Base-by-base conservation (phyloP, 2,888 invertebrate species). In the Tortricodes alternella region DNA sequence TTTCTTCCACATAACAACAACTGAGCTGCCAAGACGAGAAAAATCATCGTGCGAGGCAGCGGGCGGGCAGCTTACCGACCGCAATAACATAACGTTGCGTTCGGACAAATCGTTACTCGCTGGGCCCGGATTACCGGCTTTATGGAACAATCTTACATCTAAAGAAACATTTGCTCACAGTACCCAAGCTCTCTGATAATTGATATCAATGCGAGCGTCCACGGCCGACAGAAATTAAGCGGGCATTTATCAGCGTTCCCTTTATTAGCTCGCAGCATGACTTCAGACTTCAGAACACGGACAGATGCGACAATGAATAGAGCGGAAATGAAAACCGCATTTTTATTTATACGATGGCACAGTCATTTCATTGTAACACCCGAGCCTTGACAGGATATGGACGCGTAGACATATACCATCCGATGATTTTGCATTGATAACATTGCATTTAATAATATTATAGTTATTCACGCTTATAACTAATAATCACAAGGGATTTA, bases 81-180 rank as follows among this genome's bases (percentile, higher is more conserved):
- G 87, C 86, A 87, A 85, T 89, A 89, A 89, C 89, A 89, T 89
- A 89, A 89, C 89, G n/a, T n/a, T n/a, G n/a, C 86, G 84, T 89
- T 89, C 82, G 79, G 80, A 87, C 88, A 88, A 89, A 89, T 89
- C 87, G 89, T 87, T 74, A 83, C 78, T 75, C 79, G 81, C 77
- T 74, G 77, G 77, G 72, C 69, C 73, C 69, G 86, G 87, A 89
- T 89, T 89, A 89, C 87, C 81, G 80, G 83, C 83, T 88, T 84
- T 88, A 86, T 86, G 79, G 82, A 78, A 85, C 86, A 83, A 82
- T 84, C 52, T 53, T 48, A 83, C 80, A 74, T 48, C 48, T 44
- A 50, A 37, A 24, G 32, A 15, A 53, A 53, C 53, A 50, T 55
- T 55, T 34, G 34, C 75, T 75, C 77, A 78, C 76, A 75, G 73